Conservation (phyloP, 2,113 vertebrate genomes). For the Sander vitreus region DNA sequence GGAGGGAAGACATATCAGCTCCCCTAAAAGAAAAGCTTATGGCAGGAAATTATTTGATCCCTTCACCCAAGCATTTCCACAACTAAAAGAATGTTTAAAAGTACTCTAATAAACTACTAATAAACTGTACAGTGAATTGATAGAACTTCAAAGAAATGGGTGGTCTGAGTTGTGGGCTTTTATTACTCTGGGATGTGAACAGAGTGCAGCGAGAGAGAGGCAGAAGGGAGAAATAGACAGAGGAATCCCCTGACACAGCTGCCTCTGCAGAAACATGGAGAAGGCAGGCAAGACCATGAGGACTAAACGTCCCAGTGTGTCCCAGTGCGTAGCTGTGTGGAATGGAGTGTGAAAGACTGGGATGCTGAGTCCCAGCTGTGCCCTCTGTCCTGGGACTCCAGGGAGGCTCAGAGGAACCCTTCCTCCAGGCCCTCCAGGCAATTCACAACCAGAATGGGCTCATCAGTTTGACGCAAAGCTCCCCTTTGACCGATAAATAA, state of each 20-base stretch:
- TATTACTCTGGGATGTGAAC: conserved; percentile 46
- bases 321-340: conserved; percentile 73
- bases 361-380: conserved; percentile 80
- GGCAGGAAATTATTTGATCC: not conserved
- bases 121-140: conserved; percentile 22
- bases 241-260: conserved; percentile 61
- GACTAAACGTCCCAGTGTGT: conserved; percentile 66
- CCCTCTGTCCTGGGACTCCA: conserved; percentile 68
- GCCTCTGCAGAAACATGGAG: conserved; percentile 57
- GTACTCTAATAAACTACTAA: not conserved
- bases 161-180: conserved; percentile 24
- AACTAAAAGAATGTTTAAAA: not conserved
- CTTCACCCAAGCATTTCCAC: not conserved
- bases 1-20: not conserved
- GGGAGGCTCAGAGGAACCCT: conserved; percentile 65
- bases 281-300: conserved; percentile 44
- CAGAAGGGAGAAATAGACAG: conserved; percentile 47
- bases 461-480: conserved; percentile 56
- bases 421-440: conserved; percentile 48
- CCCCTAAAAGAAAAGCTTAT: not conserved
- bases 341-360: conserved; percentile 73
- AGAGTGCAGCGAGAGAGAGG: conserved; percentile 11
- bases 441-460: conserved; percentile 54
- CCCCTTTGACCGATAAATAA: conserved; percentile 73
- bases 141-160: conserved; percentile 38